phyloP scores from a whole-genome alignment of 1,140 invertebrate genomes.

The Hyles euphorbiae region DNA sequence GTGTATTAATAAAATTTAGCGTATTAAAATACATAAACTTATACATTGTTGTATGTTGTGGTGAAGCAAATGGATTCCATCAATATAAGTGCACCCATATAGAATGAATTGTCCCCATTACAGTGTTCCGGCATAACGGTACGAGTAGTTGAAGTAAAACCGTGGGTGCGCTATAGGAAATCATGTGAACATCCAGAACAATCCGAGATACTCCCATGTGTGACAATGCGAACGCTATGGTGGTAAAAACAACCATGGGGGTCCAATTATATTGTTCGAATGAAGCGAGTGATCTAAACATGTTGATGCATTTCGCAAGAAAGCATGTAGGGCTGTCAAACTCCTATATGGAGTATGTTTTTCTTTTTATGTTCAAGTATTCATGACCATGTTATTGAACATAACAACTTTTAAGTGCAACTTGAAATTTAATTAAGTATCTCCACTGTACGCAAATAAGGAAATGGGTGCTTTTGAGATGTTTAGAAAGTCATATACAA shows the following conservation, averaged over 20 bases:
- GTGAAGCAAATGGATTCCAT: too few species aligned
- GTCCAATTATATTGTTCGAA: conserved; percentile 44
- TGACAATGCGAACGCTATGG: conserved; percentile 22
- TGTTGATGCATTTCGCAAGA: conserved; percentile 17
- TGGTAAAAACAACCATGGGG: conserved; percentile 46
- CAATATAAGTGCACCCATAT: background rate
- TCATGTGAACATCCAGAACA: conserved; percentile 46
- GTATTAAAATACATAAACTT: too few species aligned
- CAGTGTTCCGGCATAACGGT: conserved; percentile 14
- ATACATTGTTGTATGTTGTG: too few species aligned
- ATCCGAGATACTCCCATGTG: conserved; percentile 30
- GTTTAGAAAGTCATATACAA: too few species aligned
- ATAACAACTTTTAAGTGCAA: too few species aligned
- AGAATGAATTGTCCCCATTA: conserved; percentile 14
- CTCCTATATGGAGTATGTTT: background rate
- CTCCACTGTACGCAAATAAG: too few species aligned
- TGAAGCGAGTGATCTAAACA: conserved; percentile 48
- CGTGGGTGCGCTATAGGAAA: conserved; percentile 36
- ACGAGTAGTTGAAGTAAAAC: conserved; percentile 25
- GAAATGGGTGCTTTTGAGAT: too few species aligned
- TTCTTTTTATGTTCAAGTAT: too few species aligned
- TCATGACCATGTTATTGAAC: too few species aligned
- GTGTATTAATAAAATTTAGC: too few species aligned
- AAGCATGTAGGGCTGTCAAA: conserved; percentile 9
- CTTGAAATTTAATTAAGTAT: too few species aligned